phyloP scores from a whole-genome alignment of 1,140 invertebrate species.

The Rhysida immarginata region DNA sequence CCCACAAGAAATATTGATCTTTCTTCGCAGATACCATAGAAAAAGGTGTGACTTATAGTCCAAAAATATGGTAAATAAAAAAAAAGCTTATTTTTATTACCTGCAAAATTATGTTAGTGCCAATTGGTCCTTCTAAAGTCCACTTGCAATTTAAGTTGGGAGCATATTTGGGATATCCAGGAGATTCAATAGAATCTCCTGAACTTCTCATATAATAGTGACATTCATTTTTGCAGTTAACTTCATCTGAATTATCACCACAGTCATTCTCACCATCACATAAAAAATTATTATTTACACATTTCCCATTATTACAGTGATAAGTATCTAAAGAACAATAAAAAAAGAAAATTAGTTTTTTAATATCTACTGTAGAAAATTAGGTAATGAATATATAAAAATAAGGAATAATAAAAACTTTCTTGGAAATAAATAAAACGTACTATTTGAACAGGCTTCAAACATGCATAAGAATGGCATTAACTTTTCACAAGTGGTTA shows the following conservation, averaged over 20 bases:
- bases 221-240: conserved; percentile 72
- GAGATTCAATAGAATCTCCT: conserved; percentile 86
- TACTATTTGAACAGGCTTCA: conserved; percentile 75
- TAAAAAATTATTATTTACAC: conserved; percentile 72
- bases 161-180: conserved; percentile 83
- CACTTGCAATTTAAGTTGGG: conserved; percentile 86
- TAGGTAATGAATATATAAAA: neutral
- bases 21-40: too few relatives aligned
- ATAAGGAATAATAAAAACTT: neutral
- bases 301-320: conserved; percentile 82
- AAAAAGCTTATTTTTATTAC: too few relatives aligned
- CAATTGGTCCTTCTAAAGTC: conserved; percentile 90
- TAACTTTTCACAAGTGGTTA: conserved; percentile 82
- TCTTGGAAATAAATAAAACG: neutral
- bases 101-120: conserved; percentile 77
- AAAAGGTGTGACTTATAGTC: too few relatives aligned
- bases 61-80: too few relatives aligned
- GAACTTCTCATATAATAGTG: conserved; percentile 68
- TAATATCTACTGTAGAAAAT: neutral
- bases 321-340: conserved; percentile 47
- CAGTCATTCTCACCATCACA: conserved; percentile 89
- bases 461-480: conserved; percentile 86
- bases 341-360: conserved; percentile 9
- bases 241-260: conserved; percentile 77
- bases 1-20: too few relatives aligned